Evolutionary conservation across 2,113 vertebrate genomes (phyloP).

Genomic region (Parus major): DNA sequence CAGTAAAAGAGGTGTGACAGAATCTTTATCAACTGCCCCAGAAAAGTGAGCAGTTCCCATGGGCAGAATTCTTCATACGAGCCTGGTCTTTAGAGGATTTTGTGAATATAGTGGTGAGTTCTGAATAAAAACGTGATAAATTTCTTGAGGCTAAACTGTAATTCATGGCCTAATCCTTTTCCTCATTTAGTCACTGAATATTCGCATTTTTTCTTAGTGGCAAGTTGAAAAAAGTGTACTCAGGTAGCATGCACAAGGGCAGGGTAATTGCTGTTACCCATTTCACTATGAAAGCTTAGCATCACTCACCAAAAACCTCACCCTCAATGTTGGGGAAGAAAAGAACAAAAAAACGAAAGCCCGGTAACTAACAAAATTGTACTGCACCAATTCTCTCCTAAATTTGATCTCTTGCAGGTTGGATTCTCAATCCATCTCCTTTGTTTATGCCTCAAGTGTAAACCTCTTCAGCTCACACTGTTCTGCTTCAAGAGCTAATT

Average conservation of each 20-base stretch:
- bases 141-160: neutral
- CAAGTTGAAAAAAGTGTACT: neutral
- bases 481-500: slow-evolving; percentile 7
- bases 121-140: neutral
- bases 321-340: neutral
- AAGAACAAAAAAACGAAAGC: neutral
- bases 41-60: neutral
- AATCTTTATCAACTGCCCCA: neutral
- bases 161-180: neutral
- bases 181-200: neutral
- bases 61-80: neutral
- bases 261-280: neutral
- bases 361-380: neutral
- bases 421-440: neutral
- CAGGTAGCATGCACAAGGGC: neutral
- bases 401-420: neutral
- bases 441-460: slow-evolving; percentile 45
- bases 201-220: neutral
- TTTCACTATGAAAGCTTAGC: neutral
- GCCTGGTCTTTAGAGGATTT: neutral
- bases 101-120: neutral
- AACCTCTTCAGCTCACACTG: slow-evolving; percentile 28
- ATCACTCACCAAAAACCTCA: neutral
- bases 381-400: neutral
- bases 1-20: neutral